A percentile compares a stretch with the other conserved stretches of the same genome.
phyloP scores from a whole-genome alignment of 1,140 invertebrate species.

The Laupala kohalensis region DNA sequence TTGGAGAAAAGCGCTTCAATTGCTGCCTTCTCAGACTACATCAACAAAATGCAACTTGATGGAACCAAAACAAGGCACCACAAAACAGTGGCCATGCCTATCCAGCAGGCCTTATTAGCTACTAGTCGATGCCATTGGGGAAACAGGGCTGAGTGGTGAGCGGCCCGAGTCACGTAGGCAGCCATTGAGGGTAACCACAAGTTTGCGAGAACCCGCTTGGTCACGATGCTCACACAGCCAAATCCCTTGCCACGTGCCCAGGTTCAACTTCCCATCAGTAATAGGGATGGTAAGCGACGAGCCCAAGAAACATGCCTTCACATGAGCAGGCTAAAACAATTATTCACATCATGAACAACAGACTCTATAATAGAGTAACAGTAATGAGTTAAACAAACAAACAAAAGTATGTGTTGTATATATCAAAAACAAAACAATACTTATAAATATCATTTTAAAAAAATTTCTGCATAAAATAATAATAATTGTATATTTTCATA shows the following conservation, averaged over 20 bases:
- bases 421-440: no score
- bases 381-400: no score
- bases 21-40: no score
- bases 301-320: constrained; percentile 91
- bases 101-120: constrained; percentile 42
- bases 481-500: no score
- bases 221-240: constrained; percentile 97
- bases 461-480: no score
- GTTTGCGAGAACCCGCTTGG: constrained; percentile 81
- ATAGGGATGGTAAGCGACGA: constrained; percentile 91
- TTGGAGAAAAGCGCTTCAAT: no score
- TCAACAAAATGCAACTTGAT: no score
- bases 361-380: no score
- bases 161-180: constrained; percentile 68
- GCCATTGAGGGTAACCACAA: constrained; percentile 82
- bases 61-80: not conserved
- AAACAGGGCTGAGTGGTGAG: constrained; percentile 68
- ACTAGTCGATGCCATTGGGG: constrained; percentile 74
- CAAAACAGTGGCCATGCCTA: not conserved
- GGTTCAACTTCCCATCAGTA: constrained; percentile 83
- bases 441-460: no score
- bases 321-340: constrained; percentile 74
- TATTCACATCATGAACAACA: constrained; percentile 3
- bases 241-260: constrained; percentile 94
- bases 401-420: no score